Conservation (phyloP, 2,113 vertebrate species). For the Gnathonemus longibarbis region DNA sequence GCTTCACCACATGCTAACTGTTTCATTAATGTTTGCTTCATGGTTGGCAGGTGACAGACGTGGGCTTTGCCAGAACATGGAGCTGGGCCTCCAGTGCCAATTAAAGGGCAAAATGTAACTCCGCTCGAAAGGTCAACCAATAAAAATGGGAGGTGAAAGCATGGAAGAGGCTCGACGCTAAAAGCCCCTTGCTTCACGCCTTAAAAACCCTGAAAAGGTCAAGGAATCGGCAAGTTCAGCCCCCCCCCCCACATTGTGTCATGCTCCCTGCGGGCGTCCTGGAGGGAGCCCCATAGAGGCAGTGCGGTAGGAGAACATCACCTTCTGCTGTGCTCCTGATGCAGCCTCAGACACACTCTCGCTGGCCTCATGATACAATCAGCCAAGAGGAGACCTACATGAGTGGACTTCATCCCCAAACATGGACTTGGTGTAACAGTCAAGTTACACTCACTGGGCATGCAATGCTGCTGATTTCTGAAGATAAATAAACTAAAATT, state of each 20-base stretch:
- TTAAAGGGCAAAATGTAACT: background rate
- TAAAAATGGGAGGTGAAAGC: conserved; percentile 16
- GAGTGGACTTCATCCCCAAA: background rate
- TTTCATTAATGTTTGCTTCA: conserved; percentile 12
- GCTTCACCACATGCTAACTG: background rate
- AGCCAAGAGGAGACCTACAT: background rate
- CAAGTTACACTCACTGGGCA: background rate
- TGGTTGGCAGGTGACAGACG: background rate
- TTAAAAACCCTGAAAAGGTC: conserved; percentile 11
- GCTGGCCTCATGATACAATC: background rate
- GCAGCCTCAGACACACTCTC: background rate
- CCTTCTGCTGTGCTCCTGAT: background rate
- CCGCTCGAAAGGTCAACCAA: conserved; percentile 12
- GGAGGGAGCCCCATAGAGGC: background rate
- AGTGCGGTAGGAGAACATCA: background rate
- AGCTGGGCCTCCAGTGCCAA: conserved; percentile 2
- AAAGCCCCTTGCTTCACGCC: background rate
- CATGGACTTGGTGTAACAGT: background rate
- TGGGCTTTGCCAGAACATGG: background rate
- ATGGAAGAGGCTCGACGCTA: background rate
- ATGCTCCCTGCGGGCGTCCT: background rate
- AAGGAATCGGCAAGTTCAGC: background rate
- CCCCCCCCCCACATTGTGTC: background rate
- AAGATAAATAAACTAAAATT: background rate
- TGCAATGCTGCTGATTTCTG: background rate